These are phyloP conservation scores for Meta bourneti DNA, from an alignment of 2,888 invertebrate species.

Conservation along the genomic window DNA sequence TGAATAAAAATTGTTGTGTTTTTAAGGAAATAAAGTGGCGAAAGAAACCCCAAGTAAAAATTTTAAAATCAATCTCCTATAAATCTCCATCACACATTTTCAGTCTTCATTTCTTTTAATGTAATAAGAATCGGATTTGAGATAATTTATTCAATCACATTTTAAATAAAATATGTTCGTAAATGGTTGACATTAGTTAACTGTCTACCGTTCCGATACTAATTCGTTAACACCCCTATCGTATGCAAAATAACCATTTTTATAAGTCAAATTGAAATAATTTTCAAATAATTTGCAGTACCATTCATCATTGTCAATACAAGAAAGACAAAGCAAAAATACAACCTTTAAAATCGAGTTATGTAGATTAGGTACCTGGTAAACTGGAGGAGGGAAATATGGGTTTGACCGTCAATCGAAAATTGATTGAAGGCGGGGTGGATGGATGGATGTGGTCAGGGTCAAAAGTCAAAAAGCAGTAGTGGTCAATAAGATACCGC, in stretches of 20 bases:
- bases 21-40: too few species aligned
- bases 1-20: too few species aligned
- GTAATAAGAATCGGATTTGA: too few species aligned
- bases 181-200: too few species aligned
- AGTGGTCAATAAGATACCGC: background rate
- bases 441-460: background rate
- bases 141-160: too few species aligned
- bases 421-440: background rate
- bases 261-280: background rate
- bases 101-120: too few species aligned
- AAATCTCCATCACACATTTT: too few species aligned
- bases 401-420: background rate
- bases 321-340: background rate
- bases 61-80: too few species aligned
- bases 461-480: background rate
- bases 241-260: background rate
- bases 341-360: background rate
- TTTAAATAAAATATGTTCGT: too few species aligned
- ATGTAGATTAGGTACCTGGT: background rate
- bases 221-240: too few species aligned
- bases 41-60: too few species aligned
- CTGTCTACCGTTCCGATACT: too few species aligned
- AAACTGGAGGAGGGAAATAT: background rate
- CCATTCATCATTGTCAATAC: background rate
- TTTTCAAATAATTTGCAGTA: background rate